Evolutionary conservation across 2,888 invertebrate species (phyloP), one percentile per base, ranked within the genome.

Genomic region (Allolobophora icterica): DNA sequence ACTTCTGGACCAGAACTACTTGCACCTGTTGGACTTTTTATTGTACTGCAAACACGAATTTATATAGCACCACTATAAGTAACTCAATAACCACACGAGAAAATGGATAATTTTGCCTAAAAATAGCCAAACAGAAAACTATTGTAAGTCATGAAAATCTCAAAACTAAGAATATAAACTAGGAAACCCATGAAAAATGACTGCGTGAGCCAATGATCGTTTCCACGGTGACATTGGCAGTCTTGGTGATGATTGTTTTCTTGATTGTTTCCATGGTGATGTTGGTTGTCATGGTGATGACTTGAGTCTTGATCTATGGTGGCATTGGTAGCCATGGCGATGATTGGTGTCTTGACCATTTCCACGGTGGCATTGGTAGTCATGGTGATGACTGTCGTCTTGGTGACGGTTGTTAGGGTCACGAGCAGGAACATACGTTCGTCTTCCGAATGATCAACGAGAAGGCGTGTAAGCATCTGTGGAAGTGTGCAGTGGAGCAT

Each of bases 401-500:
- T 34, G 87, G 87, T 87, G 35, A 87, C n/a, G 6, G 38, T 38
- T 87, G 34, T 35, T 93, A 95, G 95, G 98, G 98, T 0, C 96
- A 97, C 90, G 98, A 99, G 95, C 99, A 99, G 95, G 99, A 99
- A 95, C 99, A 99, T 95, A 99, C 99, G 0, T 99, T 99, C 95
- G 99, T 99, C 13, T 99, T 99, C 96, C 96, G 97, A 91, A 96
- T 99, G 93, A 97, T 98, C 38, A 99, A 99, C 95, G 98, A 99
- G 95, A 99, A 99, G 95, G 99, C 99, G 1, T 99, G 99, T 95
- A 99, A 99, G 95, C 99, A 99, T 96, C 96, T 99, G 93, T 99
- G 99, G 99, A 99, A 99, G 96, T 99, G 99, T 96, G 99, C 99
- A 42, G 98, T 99, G 0, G 99, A 99, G 96, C 99, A 99, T 96